phyloP scores from a whole-genome alignment of 2,113 vertebrate species.

The Ardeotis arabs region DNA sequence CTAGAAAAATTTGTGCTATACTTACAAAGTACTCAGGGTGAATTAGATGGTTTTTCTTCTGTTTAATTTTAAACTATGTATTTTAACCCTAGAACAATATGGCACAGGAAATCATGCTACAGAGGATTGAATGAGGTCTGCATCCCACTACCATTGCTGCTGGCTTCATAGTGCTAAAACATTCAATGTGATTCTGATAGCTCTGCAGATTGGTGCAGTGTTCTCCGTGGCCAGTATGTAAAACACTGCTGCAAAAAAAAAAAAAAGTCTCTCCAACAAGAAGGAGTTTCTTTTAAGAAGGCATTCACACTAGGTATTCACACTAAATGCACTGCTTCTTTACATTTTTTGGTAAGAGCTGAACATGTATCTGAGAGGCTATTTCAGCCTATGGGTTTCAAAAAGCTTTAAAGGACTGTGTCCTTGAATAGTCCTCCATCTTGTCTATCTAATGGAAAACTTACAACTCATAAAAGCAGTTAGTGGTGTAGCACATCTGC shows the following conservation, averaged over 20 bases:
- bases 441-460: background rate
- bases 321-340: background rate
- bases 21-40: rapidly evolving
- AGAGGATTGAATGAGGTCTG: background rate
- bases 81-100: background rate
- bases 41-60: background rate
- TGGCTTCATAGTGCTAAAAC: background rate
- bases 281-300: background rate
- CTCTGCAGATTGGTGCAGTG: constrained; percentile 47
- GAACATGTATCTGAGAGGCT: background rate
- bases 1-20: background rate
- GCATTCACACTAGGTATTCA: background rate
- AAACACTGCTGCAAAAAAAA: background rate
- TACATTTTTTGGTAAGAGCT: background rate
- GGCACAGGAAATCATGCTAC: background rate
- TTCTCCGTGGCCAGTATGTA: background rate
- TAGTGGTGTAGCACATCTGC: constrained; percentile 21
- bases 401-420: background rate
- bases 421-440: constrained; percentile 13
- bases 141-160: background rate
- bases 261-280: background rate
- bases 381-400: background rate
- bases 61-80: background rate
- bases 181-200: background rate
- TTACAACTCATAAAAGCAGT: background rate